Conservation (phyloP, 2,888 invertebrate genomes). For the Campoplex capitator region DNA sequence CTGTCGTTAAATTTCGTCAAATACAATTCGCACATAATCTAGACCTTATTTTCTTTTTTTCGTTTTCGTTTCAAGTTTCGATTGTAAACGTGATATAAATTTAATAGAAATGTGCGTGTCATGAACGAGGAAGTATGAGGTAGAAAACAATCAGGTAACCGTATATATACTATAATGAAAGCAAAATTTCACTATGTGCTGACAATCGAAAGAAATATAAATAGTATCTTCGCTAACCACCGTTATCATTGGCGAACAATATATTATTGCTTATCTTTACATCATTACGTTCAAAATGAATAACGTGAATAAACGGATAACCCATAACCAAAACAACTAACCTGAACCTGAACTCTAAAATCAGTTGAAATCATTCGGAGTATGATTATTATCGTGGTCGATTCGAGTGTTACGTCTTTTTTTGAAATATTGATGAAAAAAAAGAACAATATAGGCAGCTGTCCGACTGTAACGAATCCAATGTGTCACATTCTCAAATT, state of each 20-base stretch:
- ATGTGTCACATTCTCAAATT: conserved; percentile 40
- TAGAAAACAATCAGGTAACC: conserved; percentile 38
- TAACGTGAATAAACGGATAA: neutral
- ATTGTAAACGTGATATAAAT: conserved; percentile 27
- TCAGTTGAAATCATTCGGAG: conserved; percentile 32
- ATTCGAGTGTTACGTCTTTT: neutral
- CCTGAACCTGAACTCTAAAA: neutral
- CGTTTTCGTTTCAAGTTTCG: conserved; percentile 2
- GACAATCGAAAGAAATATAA: neutral
- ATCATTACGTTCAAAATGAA: neutral
- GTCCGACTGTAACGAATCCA: neutral
- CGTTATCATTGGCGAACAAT: neutral
- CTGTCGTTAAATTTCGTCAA: neutral
- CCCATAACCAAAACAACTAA: neutral
- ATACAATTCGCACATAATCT: neutral
- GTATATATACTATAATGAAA: neutral
- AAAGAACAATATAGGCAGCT: neutral
- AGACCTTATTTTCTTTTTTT: neutral
- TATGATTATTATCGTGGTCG: conserved; percentile 36
- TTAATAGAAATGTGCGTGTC: conserved; percentile 51
- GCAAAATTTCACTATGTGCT: neutral
- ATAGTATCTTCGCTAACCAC: neutral
- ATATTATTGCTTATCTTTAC: neutral
- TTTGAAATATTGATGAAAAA: neutral
- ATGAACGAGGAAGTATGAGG: conserved; percentile 59